phyloP scores from a whole-genome alignment of 2,113 vertebrate species.

The Pituophis catenifer region DNA sequence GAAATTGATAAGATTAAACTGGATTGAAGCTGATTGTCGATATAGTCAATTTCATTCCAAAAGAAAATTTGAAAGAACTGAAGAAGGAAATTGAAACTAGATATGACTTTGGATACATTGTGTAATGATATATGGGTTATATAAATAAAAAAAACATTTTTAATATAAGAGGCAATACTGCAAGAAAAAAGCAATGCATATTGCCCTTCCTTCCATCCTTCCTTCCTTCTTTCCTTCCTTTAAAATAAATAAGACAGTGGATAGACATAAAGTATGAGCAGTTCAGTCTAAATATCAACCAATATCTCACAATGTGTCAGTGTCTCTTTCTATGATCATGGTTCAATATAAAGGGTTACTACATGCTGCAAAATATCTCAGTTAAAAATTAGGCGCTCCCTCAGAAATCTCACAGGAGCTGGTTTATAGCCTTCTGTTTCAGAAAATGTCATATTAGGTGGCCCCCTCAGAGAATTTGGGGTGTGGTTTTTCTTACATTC shows the following conservation, averaged over 20 bases:
- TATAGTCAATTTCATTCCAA: not conserved
- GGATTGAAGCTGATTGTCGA: not conserved
- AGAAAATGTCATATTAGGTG: not conserved
- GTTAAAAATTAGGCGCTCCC: not conserved
- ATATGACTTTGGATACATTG: not conserved
- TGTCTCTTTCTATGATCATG: not conserved
- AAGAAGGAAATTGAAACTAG: not conserved
- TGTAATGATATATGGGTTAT: not conserved
- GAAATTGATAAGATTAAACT: not conserved
- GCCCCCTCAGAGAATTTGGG: not conserved
- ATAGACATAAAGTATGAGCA: not conserved
- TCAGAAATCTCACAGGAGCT: not conserved
- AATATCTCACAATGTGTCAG: not conserved
- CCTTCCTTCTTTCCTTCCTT: not conserved
- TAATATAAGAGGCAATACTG: not conserved
- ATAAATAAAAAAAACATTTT: not conserved
- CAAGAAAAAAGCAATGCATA: not conserved
- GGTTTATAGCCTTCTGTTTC: not conserved
- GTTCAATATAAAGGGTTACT: not conserved
- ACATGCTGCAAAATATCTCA: not conserved
- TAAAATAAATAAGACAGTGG: not conserved
- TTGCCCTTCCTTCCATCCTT: not conserved
- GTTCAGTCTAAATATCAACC: not conserved
- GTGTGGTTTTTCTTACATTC: not conserved
- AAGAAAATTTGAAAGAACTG: not conserved